These are phyloP conservation scores for Tuberolachnus salignus DNA, from an alignment of 2,888 invertebrate genomes.

Conservation along the genomic window DNA sequence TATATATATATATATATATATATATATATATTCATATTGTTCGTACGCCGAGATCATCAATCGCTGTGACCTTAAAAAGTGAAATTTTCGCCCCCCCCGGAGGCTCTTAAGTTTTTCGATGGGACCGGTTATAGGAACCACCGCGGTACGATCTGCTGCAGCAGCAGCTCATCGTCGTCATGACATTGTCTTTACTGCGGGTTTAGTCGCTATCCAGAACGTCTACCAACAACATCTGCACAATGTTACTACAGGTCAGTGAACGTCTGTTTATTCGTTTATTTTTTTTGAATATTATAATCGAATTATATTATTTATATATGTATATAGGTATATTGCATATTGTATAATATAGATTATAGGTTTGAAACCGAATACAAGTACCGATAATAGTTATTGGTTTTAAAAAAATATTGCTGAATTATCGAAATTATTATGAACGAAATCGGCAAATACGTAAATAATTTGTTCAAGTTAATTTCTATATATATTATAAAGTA, in stretches of 20 bases:
- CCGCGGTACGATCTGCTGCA: too few species aligned
- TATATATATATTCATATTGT: conserved; percentile 14
- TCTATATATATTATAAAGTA: too few species aligned
- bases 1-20: too few species aligned
- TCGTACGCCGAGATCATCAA: conserved; percentile 41
- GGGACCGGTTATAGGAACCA: conserved; percentile 38
- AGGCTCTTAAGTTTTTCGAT: conserved; percentile 10
- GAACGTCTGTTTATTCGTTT: background rate
- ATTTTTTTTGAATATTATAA: too few species aligned
- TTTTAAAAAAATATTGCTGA: too few species aligned
- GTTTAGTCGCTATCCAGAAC: conserved; percentile 31
- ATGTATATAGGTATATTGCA: too few species aligned
- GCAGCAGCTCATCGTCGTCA: conserved; percentile 14
- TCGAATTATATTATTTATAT: too few species aligned
- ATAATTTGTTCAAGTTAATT: too few species aligned
- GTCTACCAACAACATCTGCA: conserved; percentile 38
- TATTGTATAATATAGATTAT: too few species aligned
- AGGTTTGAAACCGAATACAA: too few species aligned
- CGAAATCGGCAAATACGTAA: too few species aligned
- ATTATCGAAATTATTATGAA: background rate
- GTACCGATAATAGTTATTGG: too few species aligned
- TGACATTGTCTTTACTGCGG: background rate
- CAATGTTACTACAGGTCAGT: conserved; percentile 41
- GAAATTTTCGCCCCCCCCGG: conserved; percentile 52
- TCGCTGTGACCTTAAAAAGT: conserved; percentile 53